Conservation (phyloP, 2,797 vertebrate genomes). For the Typhlichthys subterraneus region DNA sequence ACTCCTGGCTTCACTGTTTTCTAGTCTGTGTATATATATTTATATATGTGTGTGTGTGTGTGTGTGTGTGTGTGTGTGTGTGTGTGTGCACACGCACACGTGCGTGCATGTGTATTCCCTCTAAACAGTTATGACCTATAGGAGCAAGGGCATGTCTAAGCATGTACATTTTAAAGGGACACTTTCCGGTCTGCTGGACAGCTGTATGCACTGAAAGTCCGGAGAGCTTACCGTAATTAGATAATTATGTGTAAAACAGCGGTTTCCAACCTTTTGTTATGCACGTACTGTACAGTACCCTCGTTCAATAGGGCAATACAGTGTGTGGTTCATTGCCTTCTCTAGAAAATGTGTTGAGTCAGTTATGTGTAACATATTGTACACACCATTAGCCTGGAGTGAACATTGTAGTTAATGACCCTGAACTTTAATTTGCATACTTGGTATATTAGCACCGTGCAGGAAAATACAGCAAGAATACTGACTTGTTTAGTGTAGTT, state of each 20-base stretch:
- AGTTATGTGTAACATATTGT: too few species aligned
- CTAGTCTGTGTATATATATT: constrained; percentile 11
- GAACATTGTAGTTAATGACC: too few species aligned
- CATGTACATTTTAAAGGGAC: constrained; percentile 28
- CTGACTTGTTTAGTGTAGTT: too few species aligned
- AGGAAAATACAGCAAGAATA: too few species aligned
- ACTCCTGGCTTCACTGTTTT: constrained; percentile 42
- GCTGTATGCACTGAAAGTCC: constrained; percentile 21
- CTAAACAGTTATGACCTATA: constrained; percentile 57
- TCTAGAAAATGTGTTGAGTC: too few species aligned
- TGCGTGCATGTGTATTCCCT: constrained; percentile 26
- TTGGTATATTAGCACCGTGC: too few species aligned
- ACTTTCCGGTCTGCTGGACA: constrained; percentile 24
- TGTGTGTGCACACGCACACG: constrained; percentile 5
- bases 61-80: constrained; percentile 22
- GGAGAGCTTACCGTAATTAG: constrained; percentile 45
- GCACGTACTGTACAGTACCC: too few species aligned
- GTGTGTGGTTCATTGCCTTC: too few species aligned
- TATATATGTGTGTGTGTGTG: constrained; percentile 8
- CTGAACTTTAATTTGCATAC: too few species aligned
- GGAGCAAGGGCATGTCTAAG: constrained; percentile 24
- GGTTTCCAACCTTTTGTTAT: too few species aligned
- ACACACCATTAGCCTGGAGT: too few species aligned
- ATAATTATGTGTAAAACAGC: constrained; percentile 50
- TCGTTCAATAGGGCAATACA: too few species aligned